Evolutionary conservation across 2,888 invertebrate species (phyloP).

Genomic region (Chrysomela aeneicollis): DNA sequence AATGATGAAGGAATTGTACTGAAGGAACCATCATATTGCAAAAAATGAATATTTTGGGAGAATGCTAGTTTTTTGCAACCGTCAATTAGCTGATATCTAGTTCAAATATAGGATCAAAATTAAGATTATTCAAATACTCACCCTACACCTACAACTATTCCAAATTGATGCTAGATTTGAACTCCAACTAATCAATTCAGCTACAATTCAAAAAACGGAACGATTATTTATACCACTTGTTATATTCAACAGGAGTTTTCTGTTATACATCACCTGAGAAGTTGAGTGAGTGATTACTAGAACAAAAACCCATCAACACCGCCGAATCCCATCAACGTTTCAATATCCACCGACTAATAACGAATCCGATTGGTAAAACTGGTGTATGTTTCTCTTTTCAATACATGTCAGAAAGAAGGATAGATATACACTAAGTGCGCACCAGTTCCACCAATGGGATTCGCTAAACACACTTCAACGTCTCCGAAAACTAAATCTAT

Average conservation of each 20-base stretch:
- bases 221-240: slow-evolving; percentile 32
- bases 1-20: too few relatives aligned
- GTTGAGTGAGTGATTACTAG: slow-evolving; percentile 41
- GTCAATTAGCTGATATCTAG: neutral
- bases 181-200: slow-evolving; percentile 10
- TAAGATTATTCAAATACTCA: neutral
- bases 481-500: too few relatives aligned
- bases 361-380: too few relatives aligned
- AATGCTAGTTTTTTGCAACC: too few relatives aligned
- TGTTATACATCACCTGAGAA: slow-evolving; percentile 48
- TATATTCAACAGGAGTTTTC: slow-evolving; percentile 38
- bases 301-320: slow-evolving; percentile 23
- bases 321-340: slow-evolving; percentile 27
- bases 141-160: neutral
- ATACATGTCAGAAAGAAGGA: too few relatives aligned
- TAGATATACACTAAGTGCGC: too few relatives aligned
- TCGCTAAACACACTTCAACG: too few relatives aligned
- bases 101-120: neutral
- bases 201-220: slow-evolving; percentile 19
- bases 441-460: too few relatives aligned
- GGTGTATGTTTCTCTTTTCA: too few relatives aligned
- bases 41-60: neutral
- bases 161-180: slow-evolving; percentile 8
- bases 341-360: too few relatives aligned
- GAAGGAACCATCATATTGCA: neutral